Conservation (phyloP, 1,140 invertebrate genomes). For the Helicoverpa armigera region DNA sequence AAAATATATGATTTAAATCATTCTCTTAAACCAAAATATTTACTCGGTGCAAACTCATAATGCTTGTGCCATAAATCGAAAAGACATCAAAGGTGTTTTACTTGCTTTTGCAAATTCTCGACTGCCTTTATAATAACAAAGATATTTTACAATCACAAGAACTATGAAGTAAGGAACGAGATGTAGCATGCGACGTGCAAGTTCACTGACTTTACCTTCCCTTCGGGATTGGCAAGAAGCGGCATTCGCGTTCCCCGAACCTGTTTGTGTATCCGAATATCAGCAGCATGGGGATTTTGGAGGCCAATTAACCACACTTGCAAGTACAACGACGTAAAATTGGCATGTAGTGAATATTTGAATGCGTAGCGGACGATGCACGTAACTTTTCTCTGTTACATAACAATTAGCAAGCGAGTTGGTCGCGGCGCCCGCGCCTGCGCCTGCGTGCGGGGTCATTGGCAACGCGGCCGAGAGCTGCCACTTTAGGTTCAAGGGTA, state of each 20-base stretch:
- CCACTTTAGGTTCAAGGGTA: conserved; percentile 85
- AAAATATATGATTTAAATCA: not conserved
- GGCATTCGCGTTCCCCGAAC: conserved; percentile 80
- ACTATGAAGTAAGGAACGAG: conserved; percentile 74
- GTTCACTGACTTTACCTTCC: conserved; percentile 83
- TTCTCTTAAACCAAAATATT: conserved; percentile 22
- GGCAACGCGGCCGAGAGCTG: conserved; percentile 82
- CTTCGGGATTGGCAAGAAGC: conserved; percentile 79
- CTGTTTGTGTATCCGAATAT: conserved; percentile 81
- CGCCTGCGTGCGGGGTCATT: conserved; percentile 78
- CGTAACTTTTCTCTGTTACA: conserved; percentile 78
- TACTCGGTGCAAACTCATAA: conserved; percentile 12
- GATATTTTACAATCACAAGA: conserved; percentile 79
- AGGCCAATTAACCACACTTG: conserved; percentile 58
- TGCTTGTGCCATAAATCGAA: conserved; percentile 31
- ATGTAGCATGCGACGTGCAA: conserved; percentile 76
- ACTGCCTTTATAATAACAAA: conserved; percentile 51
- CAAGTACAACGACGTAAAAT: conserved; percentile 62
- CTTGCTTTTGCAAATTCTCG: conserved; percentile 43
- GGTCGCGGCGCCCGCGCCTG: conserved; percentile 62
- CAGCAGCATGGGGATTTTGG: conserved; percentile 64
- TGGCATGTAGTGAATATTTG: conserved; percentile 69
- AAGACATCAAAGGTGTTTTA: conserved; percentile 37
- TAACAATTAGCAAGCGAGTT: conserved; percentile 81
- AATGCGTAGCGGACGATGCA: conserved; percentile 56